Percentiles rank a stretch among this genome's conserved stretches.
Evolutionary conservation across 2,888 invertebrate species (phyloP).

Genomic region (Cryptocephalus primarius): DNA sequence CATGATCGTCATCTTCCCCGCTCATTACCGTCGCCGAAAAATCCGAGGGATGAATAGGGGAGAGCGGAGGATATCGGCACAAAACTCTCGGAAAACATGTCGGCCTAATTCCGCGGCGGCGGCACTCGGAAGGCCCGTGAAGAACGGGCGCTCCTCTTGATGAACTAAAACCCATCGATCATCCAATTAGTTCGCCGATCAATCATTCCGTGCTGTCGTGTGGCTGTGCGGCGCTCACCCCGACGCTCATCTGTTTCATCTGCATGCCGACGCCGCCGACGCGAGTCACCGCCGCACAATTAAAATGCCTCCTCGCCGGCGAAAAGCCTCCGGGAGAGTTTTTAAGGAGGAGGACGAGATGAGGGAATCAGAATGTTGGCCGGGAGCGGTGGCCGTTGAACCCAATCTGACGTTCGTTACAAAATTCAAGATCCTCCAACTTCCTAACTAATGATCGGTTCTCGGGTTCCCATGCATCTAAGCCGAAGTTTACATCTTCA

Average conservation of each 20-base stretch:
- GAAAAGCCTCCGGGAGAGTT: no score
- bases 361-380: background rate
- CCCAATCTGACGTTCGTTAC: no score
- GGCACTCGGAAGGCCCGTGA: constrained; percentile 19
- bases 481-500: no score
- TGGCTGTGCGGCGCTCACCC: constrained; percentile 18
- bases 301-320: no score
- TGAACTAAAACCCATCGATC: constrained; percentile 56
- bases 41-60: no score
- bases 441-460: no score
- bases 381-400: no score
- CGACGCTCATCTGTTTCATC: constrained; percentile 32
- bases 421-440: no score
- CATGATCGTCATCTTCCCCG: no score
- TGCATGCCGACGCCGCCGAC: constrained; percentile 31
- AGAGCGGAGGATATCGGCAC: no score
- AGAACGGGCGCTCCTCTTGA: constrained; percentile 34
- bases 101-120: constrained; percentile 20
- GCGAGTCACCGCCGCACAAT: background rate
- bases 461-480: no score
- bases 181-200: constrained; percentile 66
- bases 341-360: background rate
- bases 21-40: no score
- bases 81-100: constrained; percentile 11
- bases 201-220: constrained; percentile 49